These are phyloP conservation scores for Rissa tridactyla DNA, from an alignment of 2,113 vertebrate species.

Conservation along the genomic window DNA sequence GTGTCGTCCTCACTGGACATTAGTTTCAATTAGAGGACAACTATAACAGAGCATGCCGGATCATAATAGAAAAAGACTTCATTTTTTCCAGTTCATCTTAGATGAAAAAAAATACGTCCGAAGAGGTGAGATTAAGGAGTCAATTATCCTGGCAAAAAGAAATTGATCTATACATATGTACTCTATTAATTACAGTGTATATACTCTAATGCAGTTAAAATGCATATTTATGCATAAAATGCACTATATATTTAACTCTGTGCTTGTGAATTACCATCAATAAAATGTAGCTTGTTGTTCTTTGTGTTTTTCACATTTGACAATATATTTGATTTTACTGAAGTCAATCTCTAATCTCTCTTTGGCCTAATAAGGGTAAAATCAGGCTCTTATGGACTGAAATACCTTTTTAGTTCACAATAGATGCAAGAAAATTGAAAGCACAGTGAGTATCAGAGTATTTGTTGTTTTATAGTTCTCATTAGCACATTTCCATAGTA, in stretches of 20 bases:
- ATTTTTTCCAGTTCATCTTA: background rate
- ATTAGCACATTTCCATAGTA: conserved; percentile 25
- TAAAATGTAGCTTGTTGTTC: conserved; percentile 12
- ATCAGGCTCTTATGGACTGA: background rate
- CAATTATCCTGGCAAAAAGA: background rate
- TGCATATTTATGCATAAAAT: conserved; percentile 40
- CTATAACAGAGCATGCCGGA: background rate
- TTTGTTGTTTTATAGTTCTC: conserved; percentile 40
- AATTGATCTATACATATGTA: background rate
- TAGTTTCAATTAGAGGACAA: conserved; percentile 61
- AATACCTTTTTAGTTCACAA: conserved; percentile 37
- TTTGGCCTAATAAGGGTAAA: background rate
- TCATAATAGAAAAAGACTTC: conserved; percentile 18
- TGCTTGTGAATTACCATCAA: background rate
- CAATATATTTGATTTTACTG: background rate
- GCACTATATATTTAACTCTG: background rate
- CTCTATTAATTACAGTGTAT: conserved; percentile 2
- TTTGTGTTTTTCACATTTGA: conserved; percentile 18
- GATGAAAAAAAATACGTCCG: background rate
- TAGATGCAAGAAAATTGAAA: conserved; percentile 30
- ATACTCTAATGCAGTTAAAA: conserved; percentile 15
- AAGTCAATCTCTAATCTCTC: background rate
- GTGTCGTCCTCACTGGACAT: conserved; percentile 27
- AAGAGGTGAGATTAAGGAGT: conserved; percentile 39
- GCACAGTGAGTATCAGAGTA: background rate